These are phyloP conservation scores for Neosilurus mollespiculum DNA, from an alignment of 2,797 vertebrate genomes.

Conservation along the genomic window DNA sequence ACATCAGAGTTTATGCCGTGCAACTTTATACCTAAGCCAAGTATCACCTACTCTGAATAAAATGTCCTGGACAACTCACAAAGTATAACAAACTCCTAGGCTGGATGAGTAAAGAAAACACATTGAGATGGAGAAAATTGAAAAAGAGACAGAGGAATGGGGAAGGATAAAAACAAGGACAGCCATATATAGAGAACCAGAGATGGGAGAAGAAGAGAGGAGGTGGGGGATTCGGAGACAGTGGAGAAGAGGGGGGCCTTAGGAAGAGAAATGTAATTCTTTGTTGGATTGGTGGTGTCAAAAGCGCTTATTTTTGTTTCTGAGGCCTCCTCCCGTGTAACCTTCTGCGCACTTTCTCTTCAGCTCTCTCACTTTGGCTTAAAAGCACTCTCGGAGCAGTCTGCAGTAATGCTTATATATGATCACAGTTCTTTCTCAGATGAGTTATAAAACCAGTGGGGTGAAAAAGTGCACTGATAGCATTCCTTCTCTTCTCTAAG, in stretches of 20 bases:
- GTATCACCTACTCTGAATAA: constrained; percentile 33
- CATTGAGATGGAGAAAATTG: constrained; percentile 20
- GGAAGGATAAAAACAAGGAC: constrained; percentile 33
- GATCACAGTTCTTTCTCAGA: constrained; percentile 9
- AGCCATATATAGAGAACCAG: constrained; percentile 38
- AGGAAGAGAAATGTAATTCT: constrained; percentile 44
- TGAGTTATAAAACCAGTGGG: constrained; percentile 7
- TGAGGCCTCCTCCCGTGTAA: constrained; percentile 33
- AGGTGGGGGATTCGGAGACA: background rate
- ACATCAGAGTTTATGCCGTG: constrained; percentile 13
- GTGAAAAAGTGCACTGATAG: constrained; percentile 14
- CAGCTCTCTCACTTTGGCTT: constrained; percentile 11
- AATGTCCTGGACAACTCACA: constrained; percentile 33
- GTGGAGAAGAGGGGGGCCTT: constrained; percentile 19
- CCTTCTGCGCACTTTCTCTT: constrained; percentile 24
- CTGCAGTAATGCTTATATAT: constrained; percentile 11
- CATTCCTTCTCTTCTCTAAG: constrained; percentile 6
- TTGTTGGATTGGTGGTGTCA: constrained; percentile 46
- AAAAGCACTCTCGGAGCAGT: constrained; percentile 34
- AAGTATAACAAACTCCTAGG: constrained; percentile 22
- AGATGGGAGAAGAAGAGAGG: constrained; percentile 23
- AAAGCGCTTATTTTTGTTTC: constrained; percentile 49
- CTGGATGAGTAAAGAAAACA: constrained; percentile 29
- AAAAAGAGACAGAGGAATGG: constrained; percentile 15
- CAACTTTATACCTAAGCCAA: constrained; percentile 28